Evolutionary conservation across 2,113 vertebrate species (phyloP), one percentile per base, ranked within the genome.

Genomic region (Hemibagrus wyckioides): DNA sequence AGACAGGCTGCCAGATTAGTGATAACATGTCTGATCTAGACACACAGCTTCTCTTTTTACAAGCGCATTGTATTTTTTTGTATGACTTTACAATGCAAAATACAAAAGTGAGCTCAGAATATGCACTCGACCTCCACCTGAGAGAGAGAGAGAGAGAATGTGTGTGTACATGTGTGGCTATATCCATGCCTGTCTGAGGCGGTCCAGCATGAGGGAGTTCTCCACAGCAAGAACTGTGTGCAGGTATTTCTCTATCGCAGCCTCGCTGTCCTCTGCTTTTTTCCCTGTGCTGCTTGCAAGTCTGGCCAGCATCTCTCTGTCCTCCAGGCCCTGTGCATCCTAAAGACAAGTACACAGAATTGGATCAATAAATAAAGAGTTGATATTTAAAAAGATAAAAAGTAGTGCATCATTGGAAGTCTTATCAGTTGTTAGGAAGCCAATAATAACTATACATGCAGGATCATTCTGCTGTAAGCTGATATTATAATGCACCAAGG

Each of bases 221-320:
- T 99, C 98, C 88, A 99, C 97, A 0, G 97, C 97, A 89, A 99
- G 94, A n/a, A 99, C 97, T 0, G 97, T 98, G 36, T 97, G 90
- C 73, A 99, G 94, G 90, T 99, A 99, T 76, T 98, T 99, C 92
- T 99, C 97, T 0, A 99, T 97, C 19, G 97, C 96, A 0, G 97
- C 97, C 89, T 98, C 97, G 0, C 97, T 97, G 71, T 97, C 97
- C 0, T 94, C 96, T n/a, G 96, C 95, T 6, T 95, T 91, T 82
- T 95, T 96, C 84, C 98, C 96, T 17, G 97, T 94, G 0, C 94
- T 97, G 2, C 97, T 95, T 10, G 97, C 98, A 89, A 98, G 96
- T 48, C 95, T 95, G 28, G 97, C 98, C 36, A 99, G 91, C 0
- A 97, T 96, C 92, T 99, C 98, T 13, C 97, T 86, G 92, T 99